Evolutionary conservation across 2,888 invertebrate species (phyloP).

Genomic region (Melikaiella ostensackeni): DNA sequence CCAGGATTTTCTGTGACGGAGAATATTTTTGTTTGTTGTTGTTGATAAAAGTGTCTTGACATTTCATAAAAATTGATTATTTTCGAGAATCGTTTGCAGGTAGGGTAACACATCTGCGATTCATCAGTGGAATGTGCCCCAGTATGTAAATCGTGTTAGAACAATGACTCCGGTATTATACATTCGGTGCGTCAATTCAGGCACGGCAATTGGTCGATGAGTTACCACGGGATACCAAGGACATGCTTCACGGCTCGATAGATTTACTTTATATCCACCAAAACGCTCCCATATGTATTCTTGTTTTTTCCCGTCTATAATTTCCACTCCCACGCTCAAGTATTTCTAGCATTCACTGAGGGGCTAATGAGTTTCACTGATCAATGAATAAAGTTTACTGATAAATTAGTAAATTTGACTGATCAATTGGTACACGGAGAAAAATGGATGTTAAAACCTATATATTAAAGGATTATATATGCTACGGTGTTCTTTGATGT

Average conservation of each 20-base stretch:
- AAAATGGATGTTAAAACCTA: too few relatives aligned
- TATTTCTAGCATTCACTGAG: too few relatives aligned
- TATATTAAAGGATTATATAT: too few relatives aligned
- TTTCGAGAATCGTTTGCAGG: background rate
- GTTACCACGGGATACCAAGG: slow-evolving; percentile 72
- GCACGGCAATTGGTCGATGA: slow-evolving; percentile 66
- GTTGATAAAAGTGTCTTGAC: background rate
- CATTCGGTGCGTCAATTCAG: slow-evolving; percentile 13
- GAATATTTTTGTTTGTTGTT: background rate
- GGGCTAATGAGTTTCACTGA: too few relatives aligned
- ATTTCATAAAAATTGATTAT: background rate
- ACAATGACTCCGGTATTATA: slow-evolving; percentile 25
- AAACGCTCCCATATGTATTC: slow-evolving; percentile 43
- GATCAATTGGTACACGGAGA: too few relatives aligned
- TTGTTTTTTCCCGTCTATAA: slow-evolving; percentile 20
- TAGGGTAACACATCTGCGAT: background rate
- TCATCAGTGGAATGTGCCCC: slow-evolving; percentile 8
- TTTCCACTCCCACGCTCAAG: slow-evolving; percentile 41
- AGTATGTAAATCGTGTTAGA: slow-evolving; percentile 32
- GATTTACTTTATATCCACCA: slow-evolving; percentile 48
- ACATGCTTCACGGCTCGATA: slow-evolving; percentile 55
- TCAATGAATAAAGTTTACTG: too few relatives aligned
- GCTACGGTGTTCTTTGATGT: too few relatives aligned
- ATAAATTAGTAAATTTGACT: too few relatives aligned
- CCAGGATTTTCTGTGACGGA: too few relatives aligned